A percentile compares a stretch with the other conserved stretches of the same genome.
phyloP scores from a whole-genome alignment of 2,888 invertebrate genomes.

The Dimorphilus gyrociliatus region DNA sequence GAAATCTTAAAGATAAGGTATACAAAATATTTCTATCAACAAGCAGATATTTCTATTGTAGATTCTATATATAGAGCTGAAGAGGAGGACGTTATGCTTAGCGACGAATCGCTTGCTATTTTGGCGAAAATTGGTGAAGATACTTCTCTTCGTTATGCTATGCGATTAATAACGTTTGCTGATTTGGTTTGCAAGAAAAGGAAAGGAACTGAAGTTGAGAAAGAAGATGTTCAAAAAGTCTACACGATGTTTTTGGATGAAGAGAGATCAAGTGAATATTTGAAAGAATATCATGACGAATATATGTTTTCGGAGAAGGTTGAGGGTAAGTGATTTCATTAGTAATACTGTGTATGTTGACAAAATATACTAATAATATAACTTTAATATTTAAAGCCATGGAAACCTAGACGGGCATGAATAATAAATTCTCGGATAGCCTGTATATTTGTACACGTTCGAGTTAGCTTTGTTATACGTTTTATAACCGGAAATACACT shows the following conservation, averaged over 20 bases:
- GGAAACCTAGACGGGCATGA: no score
- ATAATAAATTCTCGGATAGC: no score
- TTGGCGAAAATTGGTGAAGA: slow-evolving; percentile 80
- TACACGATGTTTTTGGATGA: slow-evolving; percentile 89
- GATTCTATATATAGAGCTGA: slow-evolving; percentile 51
- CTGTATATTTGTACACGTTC: no score
- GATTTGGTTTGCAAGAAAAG: slow-evolving; percentile 78
- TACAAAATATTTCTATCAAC: slow-evolving; percentile 2
- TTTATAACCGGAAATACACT: no score
- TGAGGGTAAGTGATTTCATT: slow-evolving; percentile 4
- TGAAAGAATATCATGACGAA: slow-evolving; percentile 85
- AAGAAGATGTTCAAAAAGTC: slow-evolving; percentile 84
- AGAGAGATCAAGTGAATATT: slow-evolving; percentile 72
- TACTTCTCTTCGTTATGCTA: slow-evolving; percentile 85
- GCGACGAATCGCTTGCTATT: slow-evolving; percentile 70
- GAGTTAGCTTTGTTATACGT: no score
- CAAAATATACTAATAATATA: no score
- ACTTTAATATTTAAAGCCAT: no score
- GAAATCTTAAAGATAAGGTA: slow-evolving; percentile 74
- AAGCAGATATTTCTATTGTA: slow-evolving; percentile 2
- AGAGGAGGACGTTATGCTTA: slow-evolving; percentile 92
- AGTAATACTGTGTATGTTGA: background rate
- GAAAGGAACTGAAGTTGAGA: slow-evolving; percentile 49
- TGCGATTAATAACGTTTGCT: slow-evolving; percentile 89
- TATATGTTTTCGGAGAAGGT: no score